phyloP scores from a whole-genome alignment of 2,888 invertebrate genomes.

The Melieria omissa region DNA sequence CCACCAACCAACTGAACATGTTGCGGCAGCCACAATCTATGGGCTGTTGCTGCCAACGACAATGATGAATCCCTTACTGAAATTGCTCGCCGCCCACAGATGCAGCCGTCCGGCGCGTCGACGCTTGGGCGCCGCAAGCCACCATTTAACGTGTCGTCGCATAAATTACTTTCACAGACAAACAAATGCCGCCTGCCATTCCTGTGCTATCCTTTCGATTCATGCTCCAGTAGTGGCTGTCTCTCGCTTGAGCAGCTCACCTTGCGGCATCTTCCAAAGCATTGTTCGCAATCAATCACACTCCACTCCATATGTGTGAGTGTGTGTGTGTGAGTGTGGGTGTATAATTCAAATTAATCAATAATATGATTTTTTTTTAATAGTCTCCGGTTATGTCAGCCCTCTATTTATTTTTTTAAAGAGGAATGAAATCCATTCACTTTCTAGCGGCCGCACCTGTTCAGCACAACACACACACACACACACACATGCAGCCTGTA shows the following conservation, averaged over 20 bases:
- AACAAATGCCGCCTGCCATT: neutral
- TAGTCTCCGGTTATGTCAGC: too few relatives aligned
- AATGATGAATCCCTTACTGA: neutral
- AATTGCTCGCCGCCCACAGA: neutral
- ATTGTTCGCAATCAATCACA: neutral
- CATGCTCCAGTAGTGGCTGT: too few relatives aligned
- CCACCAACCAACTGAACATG: neutral
- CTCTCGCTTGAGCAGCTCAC: too few relatives aligned
- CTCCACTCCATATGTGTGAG: neutral
- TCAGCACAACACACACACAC: neutral
- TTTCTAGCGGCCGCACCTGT: neutral
- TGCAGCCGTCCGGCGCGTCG: neutral
- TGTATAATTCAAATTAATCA: neutral
- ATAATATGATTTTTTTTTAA: neutral
- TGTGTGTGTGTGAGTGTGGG: neutral
- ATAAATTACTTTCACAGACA: slow-evolving; percentile 13
- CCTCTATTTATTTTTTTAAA: neutral
- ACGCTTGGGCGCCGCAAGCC: neutral
- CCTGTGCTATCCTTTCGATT: too few relatives aligned
- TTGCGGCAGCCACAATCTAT: neutral
- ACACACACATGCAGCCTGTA: neutral
- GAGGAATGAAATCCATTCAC: too few relatives aligned
- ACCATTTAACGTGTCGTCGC: slow-evolving; percentile 10
- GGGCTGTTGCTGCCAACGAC: neutral
- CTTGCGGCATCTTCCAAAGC: too few relatives aligned